A percentile compares a stretch with the other conserved stretches of the same genome.
Conservation (phyloP, 2,797 vertebrate species). For the Eulemur coronatus region DNA sequence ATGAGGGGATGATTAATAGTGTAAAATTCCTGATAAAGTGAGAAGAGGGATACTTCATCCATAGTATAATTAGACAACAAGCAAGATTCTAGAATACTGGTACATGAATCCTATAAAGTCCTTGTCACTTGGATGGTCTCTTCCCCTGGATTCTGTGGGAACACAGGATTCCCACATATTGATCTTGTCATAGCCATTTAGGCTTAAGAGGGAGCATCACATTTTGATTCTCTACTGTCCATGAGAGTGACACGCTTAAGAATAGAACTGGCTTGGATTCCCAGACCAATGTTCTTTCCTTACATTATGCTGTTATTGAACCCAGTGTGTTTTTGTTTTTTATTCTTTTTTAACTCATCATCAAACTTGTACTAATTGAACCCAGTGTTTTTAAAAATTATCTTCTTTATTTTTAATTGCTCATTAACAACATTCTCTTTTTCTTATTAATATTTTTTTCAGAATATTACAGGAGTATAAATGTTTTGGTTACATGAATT, state of each 20-base stretch:
- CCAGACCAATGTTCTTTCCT: not conserved
- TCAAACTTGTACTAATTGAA: not conserved
- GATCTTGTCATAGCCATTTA: not conserved
- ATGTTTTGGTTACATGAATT: too few species aligned
- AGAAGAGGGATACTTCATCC: not conserved
- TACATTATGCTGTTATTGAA: not conserved
- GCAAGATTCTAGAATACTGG: not conserved
- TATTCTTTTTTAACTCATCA: too few species aligned
- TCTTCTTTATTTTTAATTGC: constrained; percentile 47
- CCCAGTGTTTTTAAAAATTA: not conserved
- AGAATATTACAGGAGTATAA: too few species aligned
- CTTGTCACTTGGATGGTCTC: not conserved
- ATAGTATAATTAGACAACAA: not conserved
- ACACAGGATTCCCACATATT: not conserved
- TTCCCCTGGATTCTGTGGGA: not conserved
- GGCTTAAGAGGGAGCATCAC: not conserved
- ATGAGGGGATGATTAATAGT: not conserved
- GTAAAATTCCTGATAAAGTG: not conserved
- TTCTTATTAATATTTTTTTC: too few species aligned
- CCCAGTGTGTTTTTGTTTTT: too few species aligned
- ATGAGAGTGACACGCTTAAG: not conserved
- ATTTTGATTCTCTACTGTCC: not conserved
- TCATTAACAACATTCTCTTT: not conserved
- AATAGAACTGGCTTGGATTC: not conserved
- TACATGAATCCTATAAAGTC: not conserved